phyloP scores from a whole-genome alignment of 2,888 invertebrate species.

The Sturmia bella region DNA sequence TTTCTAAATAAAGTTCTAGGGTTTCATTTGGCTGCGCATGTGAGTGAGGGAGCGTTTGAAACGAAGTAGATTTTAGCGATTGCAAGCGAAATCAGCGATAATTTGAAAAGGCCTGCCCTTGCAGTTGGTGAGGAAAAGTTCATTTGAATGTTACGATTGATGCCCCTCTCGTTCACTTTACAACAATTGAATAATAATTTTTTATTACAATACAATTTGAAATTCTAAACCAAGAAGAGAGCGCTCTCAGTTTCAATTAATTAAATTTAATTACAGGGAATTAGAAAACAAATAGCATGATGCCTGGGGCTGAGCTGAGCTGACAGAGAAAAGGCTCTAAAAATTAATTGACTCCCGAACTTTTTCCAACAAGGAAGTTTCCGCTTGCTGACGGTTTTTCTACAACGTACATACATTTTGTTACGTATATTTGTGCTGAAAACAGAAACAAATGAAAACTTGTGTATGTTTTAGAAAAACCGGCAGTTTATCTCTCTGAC shows the following conservation, averaged over 20 bases:
- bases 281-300: neutral
- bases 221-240: constrained; percentile 10
- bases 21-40: constrained; percentile 35
- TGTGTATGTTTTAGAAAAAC: too few relatives aligned
- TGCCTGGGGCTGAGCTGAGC: too few relatives aligned
- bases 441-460: too few relatives aligned
- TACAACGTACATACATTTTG: too few relatives aligned
- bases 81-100: constrained; percentile 68
- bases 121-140: constrained; percentile 35
- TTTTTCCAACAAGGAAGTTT: too few relatives aligned
- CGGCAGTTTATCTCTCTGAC: neutral
- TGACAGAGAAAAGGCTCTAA: too few relatives aligned
- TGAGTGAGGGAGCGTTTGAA: constrained; percentile 7
- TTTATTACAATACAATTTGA: constrained; percentile 49
- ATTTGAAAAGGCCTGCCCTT: constrained; percentile 53
- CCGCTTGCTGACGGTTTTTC: too few relatives aligned
- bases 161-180: constrained; percentile 49
- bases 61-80: constrained; percentile 35
- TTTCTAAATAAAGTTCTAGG: constrained; percentile 44
- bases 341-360: too few relatives aligned
- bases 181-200: constrained; percentile 60
- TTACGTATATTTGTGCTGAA: too few relatives aligned
- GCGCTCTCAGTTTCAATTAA: constrained; percentile 62
- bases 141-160: constrained; percentile 40
- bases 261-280: constrained; percentile 59